Evolutionary conservation across 2,113 vertebrate species (phyloP), one percentile per base, ranked within the genome.

Genomic region (Nyctibius bracteatus): DNA sequence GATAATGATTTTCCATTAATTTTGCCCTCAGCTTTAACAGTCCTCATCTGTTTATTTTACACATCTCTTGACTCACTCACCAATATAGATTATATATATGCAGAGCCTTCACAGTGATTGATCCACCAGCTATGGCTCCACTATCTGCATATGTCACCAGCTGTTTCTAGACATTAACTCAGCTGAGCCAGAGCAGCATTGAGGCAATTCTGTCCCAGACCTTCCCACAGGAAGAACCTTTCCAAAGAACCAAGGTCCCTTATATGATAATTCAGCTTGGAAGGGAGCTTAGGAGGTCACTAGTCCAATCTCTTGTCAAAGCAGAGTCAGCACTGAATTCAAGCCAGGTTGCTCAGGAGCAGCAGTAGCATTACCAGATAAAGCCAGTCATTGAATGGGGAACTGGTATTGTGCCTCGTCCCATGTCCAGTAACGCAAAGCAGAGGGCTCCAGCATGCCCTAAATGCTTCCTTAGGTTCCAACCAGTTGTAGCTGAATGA

Each of bases 151-250:
- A 44, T 22, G 20, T 43, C 70, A 66, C 46, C 58, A 88, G 18
- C 27, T 63, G 9, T 39, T 80, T 37, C 55, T 70, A 49, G 67
- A 37, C 13, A 46, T 51, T n/a, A 81, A 37, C 17, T 63, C 7
- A 58, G 10, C 17, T 1, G 3, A 74, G 3, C 24, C 23, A 44
- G 3, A 22, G 33, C 20, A 61, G 4, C 24, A 6, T 1, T n/a
- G 24, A 39, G 27, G 21, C 8, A 70, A 11, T 57, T 41, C 41
- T 52, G 20, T 14, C n/a, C 13, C 20, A 31, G 6, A 39, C 20
- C 20, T 52, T 55, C 37, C 46, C 15, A 24, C 12, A 54, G 28
- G 13, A 61, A 61, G 24, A 63, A 33, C 12, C 8, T 67, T 80
- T 73, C 35, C 4, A 28, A 59, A 80, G 10, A 46, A 22, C 5